Evolutionary conservation across 2,797 vertebrate genomes (phyloP), one percentile per base, ranked within the genome.

Genomic region (Pangasius krempfi): DNA sequence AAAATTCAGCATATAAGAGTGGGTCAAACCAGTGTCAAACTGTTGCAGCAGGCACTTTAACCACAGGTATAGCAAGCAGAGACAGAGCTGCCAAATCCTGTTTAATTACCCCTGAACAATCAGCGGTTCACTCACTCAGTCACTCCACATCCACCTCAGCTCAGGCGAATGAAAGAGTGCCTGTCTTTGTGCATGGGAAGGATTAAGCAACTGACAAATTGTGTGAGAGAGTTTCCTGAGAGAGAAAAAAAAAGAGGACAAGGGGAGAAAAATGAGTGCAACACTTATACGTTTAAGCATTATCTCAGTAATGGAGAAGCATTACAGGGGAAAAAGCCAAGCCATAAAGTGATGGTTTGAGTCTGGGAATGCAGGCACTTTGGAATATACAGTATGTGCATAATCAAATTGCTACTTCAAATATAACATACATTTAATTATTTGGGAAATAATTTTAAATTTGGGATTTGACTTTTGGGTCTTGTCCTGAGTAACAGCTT

Each of bases 161-260:
- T 70, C 44, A 50, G 76, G 75, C 86, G 58, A 88, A 89, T 88
- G 90, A 89, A 92, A 93, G 87, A 78, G 82, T 89, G 75, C 90
- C 93, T 94, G 90, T 93, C 93, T 85, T 87, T 12, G 91, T 90
- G 91, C 91, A 92, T 89, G 91, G 68, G 58, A 94, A 89, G 91
- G 90, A 94, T 93, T 91, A 92, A 93, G 93, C 91, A 94, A 89
- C 92, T 94, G 93, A 91, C 92, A 92, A 89, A 91, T 86, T 89
- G 85, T 90, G 89, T 93, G 91, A 91, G 88, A 88, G 90, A 90
- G 78, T n/a, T 56, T 27, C 86, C 86, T 89, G 27, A n/a, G 86
- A 76, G 89, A 88, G 33, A 40, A 40, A 58, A 25, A 79, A 30
- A 54, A 64, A 44, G 30, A 33, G 47, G 82, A 82, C 40, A 83